Percentiles rank a stretch among this genome's conserved stretches.
Evolutionary conservation across 92 coral and sea anemone species (phyloP).

Genomic region (Bergia sp.): DNA sequence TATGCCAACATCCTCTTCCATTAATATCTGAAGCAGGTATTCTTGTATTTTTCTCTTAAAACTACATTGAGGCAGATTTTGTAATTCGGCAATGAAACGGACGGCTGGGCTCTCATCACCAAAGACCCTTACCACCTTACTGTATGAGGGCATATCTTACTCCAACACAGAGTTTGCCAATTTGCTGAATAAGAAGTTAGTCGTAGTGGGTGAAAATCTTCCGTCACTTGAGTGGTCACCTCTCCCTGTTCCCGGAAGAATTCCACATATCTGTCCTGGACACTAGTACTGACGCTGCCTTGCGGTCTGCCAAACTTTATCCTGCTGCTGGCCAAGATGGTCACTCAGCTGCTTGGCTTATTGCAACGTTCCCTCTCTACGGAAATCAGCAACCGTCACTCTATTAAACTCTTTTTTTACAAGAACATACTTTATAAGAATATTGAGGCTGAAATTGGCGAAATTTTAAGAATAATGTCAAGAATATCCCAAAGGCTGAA

Average conservation of each 20-base stretch:
- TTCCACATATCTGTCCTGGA: too few species aligned
- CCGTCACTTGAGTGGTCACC: conserved; percentile 31
- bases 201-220: conserved; percentile 13
- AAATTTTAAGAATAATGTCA: too few species aligned
- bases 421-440: too few species aligned
- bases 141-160: conserved; percentile 7
- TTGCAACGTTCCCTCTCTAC: conserved; percentile 22
- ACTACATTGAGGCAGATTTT: too few species aligned
- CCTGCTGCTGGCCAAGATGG: too few species aligned
- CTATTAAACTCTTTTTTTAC: not conserved
- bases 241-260: conserved; percentile 20
- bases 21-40: too few species aligned
- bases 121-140: conserved; percentile 2
- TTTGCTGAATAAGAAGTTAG: conserved; percentile 32
- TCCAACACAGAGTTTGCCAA: conserved; percentile 27
- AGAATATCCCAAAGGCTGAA: too few species aligned
- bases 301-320: too few species aligned
- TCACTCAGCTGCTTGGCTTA: conserved; percentile 21
- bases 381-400: conserved; percentile 42
- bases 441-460: too few species aligned
- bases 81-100: conserved; percentile 8
- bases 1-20: too few species aligned
- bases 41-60: too few species aligned
- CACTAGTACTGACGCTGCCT: too few species aligned
- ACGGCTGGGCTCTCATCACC: conserved; percentile 24